Conservation (phyloP, 64 coral and sea anemone species). For the Pachyseris speciosa region DNA sequence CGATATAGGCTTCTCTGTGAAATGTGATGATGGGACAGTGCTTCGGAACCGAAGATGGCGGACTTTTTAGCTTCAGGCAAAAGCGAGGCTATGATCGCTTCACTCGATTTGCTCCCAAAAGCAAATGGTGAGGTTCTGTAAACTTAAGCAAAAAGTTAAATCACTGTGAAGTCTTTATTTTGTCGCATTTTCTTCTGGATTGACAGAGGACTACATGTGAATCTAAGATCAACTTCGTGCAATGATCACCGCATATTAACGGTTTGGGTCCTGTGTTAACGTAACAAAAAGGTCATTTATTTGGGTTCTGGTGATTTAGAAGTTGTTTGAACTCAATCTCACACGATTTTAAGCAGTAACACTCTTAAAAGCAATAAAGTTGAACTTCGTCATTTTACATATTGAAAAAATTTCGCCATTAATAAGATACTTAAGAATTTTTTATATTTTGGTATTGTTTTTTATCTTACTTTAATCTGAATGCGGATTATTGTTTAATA, state of each 20-base stretch:
- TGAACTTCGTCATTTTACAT: too few relatives aligned
- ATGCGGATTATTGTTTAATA: background rate
- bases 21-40: conserved; percentile 93
- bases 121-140: conserved; percentile 72
- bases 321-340: background rate
- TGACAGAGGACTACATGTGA: too few relatives aligned
- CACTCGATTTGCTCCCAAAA: conserved; percentile 93
- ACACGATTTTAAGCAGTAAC: background rate
- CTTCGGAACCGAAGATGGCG: conserved; percentile 94
- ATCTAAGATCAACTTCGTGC: too few relatives aligned
- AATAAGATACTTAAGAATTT: too few relatives aligned
- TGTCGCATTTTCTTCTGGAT: too few relatives aligned
- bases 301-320: too few relatives aligned
- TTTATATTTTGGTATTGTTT: too few relatives aligned
- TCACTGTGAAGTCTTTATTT: too few relatives aligned
- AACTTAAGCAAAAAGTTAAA: too few relatives aligned
- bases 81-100: conserved; percentile 97
- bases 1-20: background rate
- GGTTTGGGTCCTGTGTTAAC: background rate
- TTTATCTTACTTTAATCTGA: background rate
- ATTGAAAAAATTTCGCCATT: too few relatives aligned
- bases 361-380: too few relatives aligned
- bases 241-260: too few relatives aligned
- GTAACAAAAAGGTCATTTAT: background rate
- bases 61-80: conserved; percentile 84